Evolutionary conservation across 2,888 invertebrate genomes (phyloP), one percentile per base, ranked within the genome.

Genomic region (Troides aeacus): DNA sequence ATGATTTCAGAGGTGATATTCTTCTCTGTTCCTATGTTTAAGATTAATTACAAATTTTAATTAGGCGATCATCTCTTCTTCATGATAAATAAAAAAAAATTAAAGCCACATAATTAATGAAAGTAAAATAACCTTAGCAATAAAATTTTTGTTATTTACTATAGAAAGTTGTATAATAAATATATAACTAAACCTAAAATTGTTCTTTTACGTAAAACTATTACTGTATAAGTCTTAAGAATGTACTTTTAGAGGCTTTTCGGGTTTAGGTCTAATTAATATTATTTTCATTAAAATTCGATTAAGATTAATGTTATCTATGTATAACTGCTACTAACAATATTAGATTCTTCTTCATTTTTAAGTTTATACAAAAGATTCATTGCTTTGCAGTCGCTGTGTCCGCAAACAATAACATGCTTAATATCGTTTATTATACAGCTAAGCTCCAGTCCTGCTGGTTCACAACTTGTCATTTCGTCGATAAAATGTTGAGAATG

Each of bases 321-420:
- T 21, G 39, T 3, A 61, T 5, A 67, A 46, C 56, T 56, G 53
- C n/a, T 74, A 82, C 89, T 84, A 78, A 90, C 92, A 72, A 80
- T 77, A 79, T 84, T 90, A 3, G 97, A 94, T 85, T 96, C 95
- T 82, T 97, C 95, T 75, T 95, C 95, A 88, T 96, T 96, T 79
- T 95, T 95, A 68, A 99, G 88, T 79, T 96, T 94, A 84, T 97
- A 97, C 2, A 99, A 92, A 69, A 98, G 93, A 93, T 98, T 98
- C 96, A 99, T 99, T 4, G 99, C 99, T 94, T 99, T 99, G 86
- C 99, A 99, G 84, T 99, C 99, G 72, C 99, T 98, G 84, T 99
- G 99, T 0, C 99, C 99, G 83, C 99, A 99, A 4, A 99, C 98
- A 73, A 99, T 97, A 58, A 99, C 95, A 82, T 99, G 98, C 72